Percentiles rank a stretch among this genome's conserved stretches.
Conservation (phyloP, 2,797 vertebrate genomes). For the Picus viridis region DNA sequence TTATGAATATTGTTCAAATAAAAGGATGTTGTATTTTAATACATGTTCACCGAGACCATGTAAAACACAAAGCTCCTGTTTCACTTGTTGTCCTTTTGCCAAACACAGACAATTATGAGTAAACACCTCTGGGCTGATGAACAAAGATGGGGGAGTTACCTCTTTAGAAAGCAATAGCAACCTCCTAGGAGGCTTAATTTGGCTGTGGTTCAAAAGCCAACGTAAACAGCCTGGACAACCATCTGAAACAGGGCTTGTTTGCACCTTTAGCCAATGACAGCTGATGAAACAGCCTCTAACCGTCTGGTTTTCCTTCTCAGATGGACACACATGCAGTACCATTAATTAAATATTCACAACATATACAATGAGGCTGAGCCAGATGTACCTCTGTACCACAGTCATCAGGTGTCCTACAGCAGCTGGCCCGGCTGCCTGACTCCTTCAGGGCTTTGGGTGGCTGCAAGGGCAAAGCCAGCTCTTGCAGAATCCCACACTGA, state of each 20-base stretch:
- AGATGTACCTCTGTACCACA: background rate
- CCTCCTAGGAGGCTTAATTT: conserved; percentile 3
- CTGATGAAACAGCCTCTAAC: conserved; percentile 34
- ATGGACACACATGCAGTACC: background rate
- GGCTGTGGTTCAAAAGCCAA: conserved; percentile 23
- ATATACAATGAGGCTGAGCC: background rate
- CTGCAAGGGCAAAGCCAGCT: background rate
- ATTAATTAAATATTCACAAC: background rate
- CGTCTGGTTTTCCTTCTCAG: background rate
- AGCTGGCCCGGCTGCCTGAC: background rate
- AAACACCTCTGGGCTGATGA: background rate
- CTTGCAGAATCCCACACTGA: background rate
- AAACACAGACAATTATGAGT: background rate
- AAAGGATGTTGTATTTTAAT: conserved; percentile 52
- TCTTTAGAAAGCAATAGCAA: conserved; percentile 15
- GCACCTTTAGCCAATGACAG: conserved; percentile 5
- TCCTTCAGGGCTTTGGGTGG: background rate
- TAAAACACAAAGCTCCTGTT: conserved; percentile 20
- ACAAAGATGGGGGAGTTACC: background rate
- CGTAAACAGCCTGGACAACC: background rate
- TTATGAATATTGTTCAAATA: conserved; percentile 55
- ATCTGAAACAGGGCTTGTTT: conserved; percentile 3
- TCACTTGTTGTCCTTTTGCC: background rate
- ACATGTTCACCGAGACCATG: background rate
- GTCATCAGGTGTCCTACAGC: background rate